Conservation (phyloP, 2,113 vertebrate species). For the Protomyctophum bolini region DNA sequence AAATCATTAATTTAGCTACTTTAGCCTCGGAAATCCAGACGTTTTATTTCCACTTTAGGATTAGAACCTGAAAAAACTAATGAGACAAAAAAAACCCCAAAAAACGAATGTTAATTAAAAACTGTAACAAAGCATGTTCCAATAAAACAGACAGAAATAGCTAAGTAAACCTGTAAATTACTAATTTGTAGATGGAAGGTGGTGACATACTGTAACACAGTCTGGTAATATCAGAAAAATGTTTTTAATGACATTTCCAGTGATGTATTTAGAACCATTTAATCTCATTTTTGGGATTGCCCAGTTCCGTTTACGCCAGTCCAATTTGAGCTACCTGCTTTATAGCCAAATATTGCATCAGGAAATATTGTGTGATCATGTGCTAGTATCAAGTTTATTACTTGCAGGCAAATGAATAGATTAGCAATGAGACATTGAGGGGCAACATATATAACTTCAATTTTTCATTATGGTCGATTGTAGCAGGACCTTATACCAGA, state of each 20-base stretch:
- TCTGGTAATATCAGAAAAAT: conserved; percentile 13
- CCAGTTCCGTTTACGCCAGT: too few species aligned
- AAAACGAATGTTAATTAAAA: not conserved
- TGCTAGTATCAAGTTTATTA: too few species aligned
- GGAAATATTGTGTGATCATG: too few species aligned
- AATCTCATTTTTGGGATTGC: too few species aligned
- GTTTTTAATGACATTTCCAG: too few species aligned
- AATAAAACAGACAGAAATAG: not conserved
- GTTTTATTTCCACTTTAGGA: too few species aligned
- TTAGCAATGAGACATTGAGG: not conserved
- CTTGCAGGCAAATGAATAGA: not conserved
- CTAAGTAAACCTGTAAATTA: not conserved
- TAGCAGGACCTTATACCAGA: too few species aligned
- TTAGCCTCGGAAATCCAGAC: too few species aligned
- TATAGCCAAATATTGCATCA: too few species aligned
- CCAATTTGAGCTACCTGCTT: not conserved
- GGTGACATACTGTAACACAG: not conserved
- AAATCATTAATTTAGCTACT: not conserved
- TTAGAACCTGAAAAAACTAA: conserved; percentile 4
- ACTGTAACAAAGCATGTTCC: not conserved
- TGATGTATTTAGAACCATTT: too few species aligned
- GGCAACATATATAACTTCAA: not conserved
- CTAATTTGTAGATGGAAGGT: not conserved
- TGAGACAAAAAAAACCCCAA: not conserved
- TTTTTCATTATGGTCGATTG: not conserved